Conservation (phyloP, 2,888 invertebrate species). For the Microctonus brassicae region DNA sequence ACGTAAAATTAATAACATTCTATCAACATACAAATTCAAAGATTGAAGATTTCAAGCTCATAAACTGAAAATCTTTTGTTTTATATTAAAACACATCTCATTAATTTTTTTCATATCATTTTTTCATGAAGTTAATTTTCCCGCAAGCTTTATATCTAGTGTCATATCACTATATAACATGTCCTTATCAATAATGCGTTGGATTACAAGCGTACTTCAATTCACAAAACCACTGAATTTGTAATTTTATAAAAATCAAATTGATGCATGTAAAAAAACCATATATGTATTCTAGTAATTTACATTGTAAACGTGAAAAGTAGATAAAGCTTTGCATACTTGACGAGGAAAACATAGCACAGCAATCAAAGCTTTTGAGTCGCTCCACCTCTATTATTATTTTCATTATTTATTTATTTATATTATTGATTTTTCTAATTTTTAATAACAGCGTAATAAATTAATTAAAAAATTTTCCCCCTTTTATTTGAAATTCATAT, state of each 20-base stretch:
- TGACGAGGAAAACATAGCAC: constrained; percentile 39
- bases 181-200: not conserved
- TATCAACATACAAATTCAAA: too few species aligned
- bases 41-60: too few species aligned
- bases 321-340: constrained; percentile 55
- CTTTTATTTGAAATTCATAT: not conserved
- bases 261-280: not conserved
- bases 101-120: not conserved
- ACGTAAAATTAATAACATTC: too few species aligned
- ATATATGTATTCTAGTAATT: constrained; percentile 41
- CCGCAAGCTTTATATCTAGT: not conserved
- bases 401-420: too few species aligned
- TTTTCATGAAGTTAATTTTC: not conserved
- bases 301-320: constrained; percentile 54
- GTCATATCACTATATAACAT: not conserved
- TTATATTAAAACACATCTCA: too few species aligned
- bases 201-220: not conserved
- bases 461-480: too few species aligned
- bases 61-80: too few species aligned
- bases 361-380: constrained; percentile 5
- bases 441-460: too few species aligned
- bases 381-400: too few species aligned
- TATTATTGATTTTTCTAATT: too few species aligned
- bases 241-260: constrained; percentile 20
- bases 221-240: constrained; percentile 13